Conservation (phyloP, 2,888 invertebrate species). For the Gymnocheta viridis region DNA sequence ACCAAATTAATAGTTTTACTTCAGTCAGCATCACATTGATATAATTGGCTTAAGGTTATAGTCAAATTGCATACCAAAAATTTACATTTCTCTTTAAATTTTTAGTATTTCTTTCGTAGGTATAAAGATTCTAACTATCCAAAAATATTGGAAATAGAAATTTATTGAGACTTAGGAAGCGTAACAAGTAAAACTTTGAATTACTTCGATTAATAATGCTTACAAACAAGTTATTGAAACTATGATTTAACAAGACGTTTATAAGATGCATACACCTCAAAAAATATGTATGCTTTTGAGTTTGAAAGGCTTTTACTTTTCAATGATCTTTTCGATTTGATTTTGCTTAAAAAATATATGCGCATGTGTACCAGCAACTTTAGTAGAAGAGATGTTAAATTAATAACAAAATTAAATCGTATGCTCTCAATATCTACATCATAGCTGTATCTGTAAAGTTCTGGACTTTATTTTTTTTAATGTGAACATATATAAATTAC, state of each 20-base stretch:
- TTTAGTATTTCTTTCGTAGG: too few species aligned
- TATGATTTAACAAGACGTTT: not conserved
- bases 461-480: not conserved
- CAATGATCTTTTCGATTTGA: not conserved
- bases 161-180: not conserved
- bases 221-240: not conserved
- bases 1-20: conserved; percentile 6
- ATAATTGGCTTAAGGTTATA: conserved; percentile 20
- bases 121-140: too few species aligned
- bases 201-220: not conserved
- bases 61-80: not conserved
- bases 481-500: not conserved
- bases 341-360: too few species aligned
- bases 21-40: conserved; percentile 17
- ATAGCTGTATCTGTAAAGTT: not conserved
- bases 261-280: not conserved
- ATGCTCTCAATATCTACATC: not conserved
- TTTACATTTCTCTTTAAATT: not conserved
- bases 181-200: not conserved
- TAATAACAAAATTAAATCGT: not conserved
- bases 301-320: not conserved
- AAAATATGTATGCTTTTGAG: not conserved
- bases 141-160: not conserved
- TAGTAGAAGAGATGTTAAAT: not conserved
- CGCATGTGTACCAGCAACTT: too few species aligned